Evolutionary conservation across 1,140 invertebrate species (phyloP).

Genomic region (Macrotrachela quadricornifera): DNA sequence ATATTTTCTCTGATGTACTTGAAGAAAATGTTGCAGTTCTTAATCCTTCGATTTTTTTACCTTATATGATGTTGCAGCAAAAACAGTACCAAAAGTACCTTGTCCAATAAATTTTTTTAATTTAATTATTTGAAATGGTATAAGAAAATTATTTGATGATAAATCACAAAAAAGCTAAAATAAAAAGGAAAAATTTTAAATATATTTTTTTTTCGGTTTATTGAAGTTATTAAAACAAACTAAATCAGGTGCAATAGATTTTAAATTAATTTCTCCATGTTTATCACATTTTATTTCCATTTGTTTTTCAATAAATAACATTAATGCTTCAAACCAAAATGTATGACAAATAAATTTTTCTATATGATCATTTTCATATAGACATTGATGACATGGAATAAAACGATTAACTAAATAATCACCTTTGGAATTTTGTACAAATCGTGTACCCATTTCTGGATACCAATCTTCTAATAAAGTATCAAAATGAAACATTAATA

Average conservation of each 20-base stretch:
- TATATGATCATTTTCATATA: conserved; percentile 18
- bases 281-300: neutral
- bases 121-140: conserved; percentile 48
- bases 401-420: conserved; percentile 78
- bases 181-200: conserved; percentile 13
- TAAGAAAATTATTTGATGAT: conserved; percentile 51
- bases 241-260: conserved; percentile 2
- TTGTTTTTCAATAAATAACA: too few species aligned
- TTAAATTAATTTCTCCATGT: neutral
- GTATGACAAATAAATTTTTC: too few species aligned
- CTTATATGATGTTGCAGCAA: conserved; percentile 19
- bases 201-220: neutral
- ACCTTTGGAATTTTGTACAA: conserved; percentile 88
- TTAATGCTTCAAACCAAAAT: too few species aligned
- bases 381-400: conserved; percentile 68
- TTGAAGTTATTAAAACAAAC: neutral
- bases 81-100: conserved; percentile 91
- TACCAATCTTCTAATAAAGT: conserved; percentile 94
- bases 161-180: conserved; percentile 62
- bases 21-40: too few species aligned
- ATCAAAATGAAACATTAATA: conserved; percentile 88
- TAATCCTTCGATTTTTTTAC: too few species aligned
- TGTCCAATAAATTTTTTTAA: conserved; percentile 60
- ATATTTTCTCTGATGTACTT: too few species aligned
- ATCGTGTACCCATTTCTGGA: conserved; percentile 73